Evolutionary conservation across 2,797 vertebrate genomes (phyloP), one percentile per base, ranked within the genome.

Genomic region (Siniperca scherzeri): DNA sequence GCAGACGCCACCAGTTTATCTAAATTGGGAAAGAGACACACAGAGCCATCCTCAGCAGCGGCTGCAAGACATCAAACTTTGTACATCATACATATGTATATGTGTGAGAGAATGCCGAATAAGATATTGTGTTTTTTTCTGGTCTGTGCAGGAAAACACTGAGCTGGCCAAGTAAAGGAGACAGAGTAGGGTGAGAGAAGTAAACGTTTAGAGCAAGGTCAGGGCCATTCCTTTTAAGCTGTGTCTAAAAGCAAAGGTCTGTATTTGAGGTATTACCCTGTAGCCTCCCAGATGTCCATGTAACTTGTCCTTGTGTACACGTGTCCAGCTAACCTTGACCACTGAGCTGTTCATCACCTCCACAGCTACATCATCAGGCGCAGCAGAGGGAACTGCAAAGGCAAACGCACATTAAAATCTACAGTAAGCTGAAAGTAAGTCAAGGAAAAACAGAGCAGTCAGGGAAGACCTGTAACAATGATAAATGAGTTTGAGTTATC

Each of bases 211-310:
- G 87, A 84, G 74, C 78, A 65, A 84, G 90, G 90, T 91, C 89
- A 87, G 83, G 84, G 84, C 73, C 83, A 67, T 86, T 92, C 76
- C 88, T 87, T 94, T 94, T 93, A 93, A 92, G 87, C 92, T 81
- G 81, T 73, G 88, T 92, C 90, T 90, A 83, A 90, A 92, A 93
- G 77, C 87, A 86, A 90, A 92, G 85, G 84, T 82, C 40, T 89
- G 89, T 77, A 85, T 87, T 84, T 86, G 89, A 91, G 81, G 86
- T 88, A 91, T 94, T 95, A 93, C 99, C 98, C 97, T 97, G 94
- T 99, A 99, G 93, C 99, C 99, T 94, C 94, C 96, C 85, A 99
- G 96, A 93, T 96, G 98, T 83, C 99, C 99, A 33, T 96, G 97
- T 67, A 99, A 94, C 95, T 97, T 97, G 95, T 99, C 98, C 94